Conservation (phyloP, 2,113 vertebrate species). For the Zosterops lateralis region DNA sequence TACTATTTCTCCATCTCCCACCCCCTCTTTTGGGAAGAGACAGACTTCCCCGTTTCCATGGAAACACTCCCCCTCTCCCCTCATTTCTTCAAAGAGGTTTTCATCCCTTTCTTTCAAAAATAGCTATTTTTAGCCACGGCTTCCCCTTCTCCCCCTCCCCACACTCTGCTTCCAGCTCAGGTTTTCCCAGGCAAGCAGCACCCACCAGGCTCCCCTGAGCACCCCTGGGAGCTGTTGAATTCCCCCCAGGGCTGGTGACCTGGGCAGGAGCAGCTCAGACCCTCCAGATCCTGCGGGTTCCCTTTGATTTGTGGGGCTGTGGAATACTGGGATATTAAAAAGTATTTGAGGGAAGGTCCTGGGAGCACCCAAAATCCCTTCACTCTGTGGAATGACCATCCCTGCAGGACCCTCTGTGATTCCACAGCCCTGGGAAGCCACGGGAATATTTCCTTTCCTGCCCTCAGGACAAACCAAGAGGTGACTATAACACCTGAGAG, state of each 20-base stretch:
- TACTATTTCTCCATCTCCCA: slow-evolving; percentile 47
- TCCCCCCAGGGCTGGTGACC: fast-evolving
- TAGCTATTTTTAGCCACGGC: slow-evolving; percentile 57
- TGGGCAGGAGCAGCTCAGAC: background rate
- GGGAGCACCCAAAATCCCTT: no score
- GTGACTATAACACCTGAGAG: background rate
- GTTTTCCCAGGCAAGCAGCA: background rate
- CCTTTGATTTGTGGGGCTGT: background rate
- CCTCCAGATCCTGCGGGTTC: background rate
- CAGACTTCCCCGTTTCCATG: slow-evolving; percentile 61
- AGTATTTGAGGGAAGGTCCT: background rate
- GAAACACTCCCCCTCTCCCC: slow-evolving; percentile 57
- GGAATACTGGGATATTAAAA: fast-evolving
- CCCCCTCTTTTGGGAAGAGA: slow-evolving; percentile 54
- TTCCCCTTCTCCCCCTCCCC: slow-evolving; percentile 58
- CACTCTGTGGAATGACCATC: fast-evolving
- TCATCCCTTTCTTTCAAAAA: slow-evolving; percentile 22
- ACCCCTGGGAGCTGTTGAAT: background rate
- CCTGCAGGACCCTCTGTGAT: background rate
- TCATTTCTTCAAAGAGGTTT: slow-evolving; percentile 49
- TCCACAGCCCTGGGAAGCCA: fast-evolving
- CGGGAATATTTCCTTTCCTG: background rate
- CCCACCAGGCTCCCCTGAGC: background rate
- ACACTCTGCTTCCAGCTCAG: background rate
- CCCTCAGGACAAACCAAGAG: background rate